Conservation (phyloP, 30 jellyfish, hydroid and myxozoan species). For the Morbakka virulenta region DNA sequence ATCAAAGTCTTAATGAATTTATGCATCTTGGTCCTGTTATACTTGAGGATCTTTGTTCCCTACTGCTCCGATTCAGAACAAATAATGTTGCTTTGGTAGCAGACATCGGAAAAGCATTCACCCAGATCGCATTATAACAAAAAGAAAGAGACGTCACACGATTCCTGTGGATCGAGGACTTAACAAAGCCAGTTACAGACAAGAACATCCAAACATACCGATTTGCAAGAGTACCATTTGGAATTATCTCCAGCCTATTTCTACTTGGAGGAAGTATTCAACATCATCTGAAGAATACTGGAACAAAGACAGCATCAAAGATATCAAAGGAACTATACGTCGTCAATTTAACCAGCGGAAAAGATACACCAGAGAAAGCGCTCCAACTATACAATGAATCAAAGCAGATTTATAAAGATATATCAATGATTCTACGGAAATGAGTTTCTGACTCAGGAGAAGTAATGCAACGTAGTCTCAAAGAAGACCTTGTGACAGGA, state of each 20-base stretch:
- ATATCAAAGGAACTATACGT: slow-evolving; percentile 7
- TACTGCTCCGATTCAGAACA: slow-evolving; percentile 4
- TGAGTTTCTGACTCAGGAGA: slow-evolving; percentile 14
- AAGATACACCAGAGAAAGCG: slow-evolving; percentile 19
- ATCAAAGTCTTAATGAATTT: not conserved
- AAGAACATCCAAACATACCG: slow-evolving; percentile 11
- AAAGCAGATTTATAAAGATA: not conserved
- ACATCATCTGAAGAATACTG: slow-evolving; percentile 6
- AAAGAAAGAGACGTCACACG: slow-evolving; percentile 44
- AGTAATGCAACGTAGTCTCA: not conserved
- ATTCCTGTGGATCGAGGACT: slow-evolving; percentile 22
- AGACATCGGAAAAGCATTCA: too few relatives aligned
- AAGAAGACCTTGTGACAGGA: slow-evolving; percentile 2
- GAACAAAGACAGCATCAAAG: too few relatives aligned
- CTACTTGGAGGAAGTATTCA: slow-evolving; percentile 35
- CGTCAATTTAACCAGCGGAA: slow-evolving; percentile 26
- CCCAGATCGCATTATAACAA: slow-evolving; percentile 28
- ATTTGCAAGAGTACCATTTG: slow-evolving; percentile 34
- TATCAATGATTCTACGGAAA: slow-evolving; percentile 27
- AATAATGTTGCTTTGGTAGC: slow-evolving; percentile 21
- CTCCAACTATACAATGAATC: slow-evolving; percentile 2
- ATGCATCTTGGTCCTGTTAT: slow-evolving; percentile 38
- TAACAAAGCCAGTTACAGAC: not conserved
- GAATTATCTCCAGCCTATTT: slow-evolving; percentile 27
- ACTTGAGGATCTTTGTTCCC: slow-evolving; percentile 30